A percentile compares a stretch with the other conserved stretches of the same genome.
These are phyloP conservation scores for Cydia amplana DNA, from an alignment of 1,140 invertebrate genomes.

Conservation along the genomic window DNA sequence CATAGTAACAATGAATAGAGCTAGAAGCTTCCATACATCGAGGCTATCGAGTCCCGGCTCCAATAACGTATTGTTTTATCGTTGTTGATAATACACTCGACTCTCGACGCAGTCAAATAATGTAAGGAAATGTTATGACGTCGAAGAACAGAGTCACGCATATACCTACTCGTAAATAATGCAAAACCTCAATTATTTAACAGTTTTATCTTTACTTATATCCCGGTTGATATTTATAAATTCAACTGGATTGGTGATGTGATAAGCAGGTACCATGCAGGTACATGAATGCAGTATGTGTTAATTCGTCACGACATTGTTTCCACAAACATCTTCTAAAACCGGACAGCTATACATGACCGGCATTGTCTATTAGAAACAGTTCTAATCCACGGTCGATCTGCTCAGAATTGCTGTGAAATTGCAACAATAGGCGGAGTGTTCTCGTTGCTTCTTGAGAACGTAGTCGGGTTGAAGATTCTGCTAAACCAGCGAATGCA, in stretches of 20 bases:
- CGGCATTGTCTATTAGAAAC: conserved; percentile 6
- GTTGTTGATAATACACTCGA: conserved; percentile 4
- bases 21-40: conserved; percentile 2
- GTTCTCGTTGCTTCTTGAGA: neutral
- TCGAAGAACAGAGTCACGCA: neutral
- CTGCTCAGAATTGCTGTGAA: neutral
- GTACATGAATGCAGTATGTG: neutral
- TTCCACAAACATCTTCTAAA: neutral
- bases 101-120: neutral
- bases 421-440: neutral
- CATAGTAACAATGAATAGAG: conserved; percentile 17
- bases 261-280: neutral
- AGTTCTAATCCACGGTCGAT: neutral
- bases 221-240: too few species aligned
- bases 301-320: neutral
- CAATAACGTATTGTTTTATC: conserved; percentile 12
- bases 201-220: too few species aligned
- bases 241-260: too few species aligned
- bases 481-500: neutral
- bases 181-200: neutral
- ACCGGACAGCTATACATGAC: neutral
- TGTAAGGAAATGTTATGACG: neutral
- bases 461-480: neutral
- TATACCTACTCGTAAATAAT: neutral
- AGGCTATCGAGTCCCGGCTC: conserved; percentile 19